Evolutionary conservation across 2,888 invertebrate species (phyloP), one percentile per base, ranked within the genome.

Genomic region (Hirtodrosophila trivittata): DNA sequence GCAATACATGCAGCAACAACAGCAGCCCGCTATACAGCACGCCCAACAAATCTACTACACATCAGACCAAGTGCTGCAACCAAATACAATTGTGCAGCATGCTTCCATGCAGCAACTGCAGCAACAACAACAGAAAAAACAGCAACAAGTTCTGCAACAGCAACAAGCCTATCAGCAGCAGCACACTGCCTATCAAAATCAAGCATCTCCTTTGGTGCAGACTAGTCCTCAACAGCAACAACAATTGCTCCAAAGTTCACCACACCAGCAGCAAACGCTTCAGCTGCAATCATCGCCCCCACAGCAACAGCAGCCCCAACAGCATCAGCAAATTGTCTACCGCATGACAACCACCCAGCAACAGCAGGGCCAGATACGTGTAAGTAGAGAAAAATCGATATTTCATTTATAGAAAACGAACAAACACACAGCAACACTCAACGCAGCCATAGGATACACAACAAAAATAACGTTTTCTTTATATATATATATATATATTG

Each of bases 31-130:
- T 74, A 66, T 87, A 35, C 76, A 86, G 33, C 89, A 88, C 25
- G 68, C 77, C 0, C 85, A 86, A 16, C 89, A 88, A 65, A 87
- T 89, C 1, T 89, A 89, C 16, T 89, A 89, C 42, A 89, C 89
- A 16, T 86, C 89, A 0, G 88, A 89, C 57, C 89, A 83, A 37
- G 83, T 88, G 5, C 58, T 89, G 7, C 89, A 89, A 46, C 80
- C 87, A 9, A 87, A 73, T 45, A 69, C 88, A 8, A 85, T 88
- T 35, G 86, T 88, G 0, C 89, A 89, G 18, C 89, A 87, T 47
- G 67, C 85, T 1, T 72, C 78, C 18, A 73, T 86, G 55, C 72
- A 77, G 49, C 85, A 85, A 37, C 57, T 82, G 38, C 86, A 82
- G 18, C 67, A 77, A 7, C 75, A 71, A 42, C 80, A 80, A 35